Evolutionary conservation across 1,140 invertebrate genomes (phyloP), one percentile per base, ranked within the genome.

Genomic region (Hestina assimilis): DNA sequence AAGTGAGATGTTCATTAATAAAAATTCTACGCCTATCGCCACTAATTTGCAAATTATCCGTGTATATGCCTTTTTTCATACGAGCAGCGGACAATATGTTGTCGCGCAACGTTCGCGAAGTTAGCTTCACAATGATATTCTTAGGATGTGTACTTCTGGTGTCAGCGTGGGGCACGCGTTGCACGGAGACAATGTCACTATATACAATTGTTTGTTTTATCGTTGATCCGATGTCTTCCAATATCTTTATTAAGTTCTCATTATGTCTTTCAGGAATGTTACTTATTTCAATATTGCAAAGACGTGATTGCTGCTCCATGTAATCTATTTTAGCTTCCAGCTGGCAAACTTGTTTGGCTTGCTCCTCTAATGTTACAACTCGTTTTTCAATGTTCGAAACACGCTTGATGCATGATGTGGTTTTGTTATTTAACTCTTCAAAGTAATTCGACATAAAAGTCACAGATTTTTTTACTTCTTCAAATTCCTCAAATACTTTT

Each of bases 71-170:
- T 35, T 66, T 66, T 5, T 6, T 26, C 3, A 15, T 35, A 3
- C 54, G 58, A 15, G n/a, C 61, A n/a, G 33, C 11, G 14, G 33
- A 6, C n/a, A 38, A 14, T 38, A 38, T 15, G 15, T 38, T 38
- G n/a, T 68, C 66, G 14, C 66, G 55, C 9, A 54, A 26, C 8
- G 63, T 21, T 4, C 57, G 35, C 4, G 46, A 48, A 5, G 23
- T 12, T 9, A 69, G 59, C 46, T 66, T 69, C 2, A 69, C 53
- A 15, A 69, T 53, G 7, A 69, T 58, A 24, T 69, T 69, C 19
- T 65, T 69, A 8, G 59, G 66, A 3, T 45, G 53, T 1, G 26
- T 19, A 21, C 38, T 61, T 2, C 24, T 19, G 8, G 7, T 31
- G 4, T 63, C 24, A 1, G 54, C 46, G n/a, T 69, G 67, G 1